Conservation (phyloP, 2,113 vertebrate genomes). For the Prolemur simus region DNA sequence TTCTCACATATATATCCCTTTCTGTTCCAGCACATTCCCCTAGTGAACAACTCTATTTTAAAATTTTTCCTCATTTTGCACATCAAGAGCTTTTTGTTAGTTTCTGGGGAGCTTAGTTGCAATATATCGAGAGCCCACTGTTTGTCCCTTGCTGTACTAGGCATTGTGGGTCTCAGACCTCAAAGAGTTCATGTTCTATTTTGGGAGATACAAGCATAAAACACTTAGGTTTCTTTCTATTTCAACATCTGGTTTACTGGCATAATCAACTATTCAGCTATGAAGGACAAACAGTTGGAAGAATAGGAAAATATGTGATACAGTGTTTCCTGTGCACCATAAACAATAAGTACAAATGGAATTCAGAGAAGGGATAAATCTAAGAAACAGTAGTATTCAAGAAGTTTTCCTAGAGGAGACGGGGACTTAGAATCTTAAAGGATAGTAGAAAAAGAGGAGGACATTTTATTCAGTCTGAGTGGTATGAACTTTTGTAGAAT, state of each 20-base stretch:
- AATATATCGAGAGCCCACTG: neutral
- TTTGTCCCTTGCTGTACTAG: neutral
- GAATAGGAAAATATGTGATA: constrained; percentile 48
- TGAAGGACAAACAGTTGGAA: constrained; percentile 58
- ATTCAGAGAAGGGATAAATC: constrained; percentile 49
- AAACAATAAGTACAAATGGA: constrained; percentile 36
- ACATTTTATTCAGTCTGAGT: neutral
- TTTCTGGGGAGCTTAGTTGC: neutral
- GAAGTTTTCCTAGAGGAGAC: constrained; percentile 9
- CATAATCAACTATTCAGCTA: constrained; percentile 14
- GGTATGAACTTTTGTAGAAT: neutral
- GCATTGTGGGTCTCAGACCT: neutral
- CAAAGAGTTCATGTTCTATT: constrained; percentile 24
- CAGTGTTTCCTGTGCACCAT: constrained; percentile 26
- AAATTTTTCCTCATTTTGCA: neutral
- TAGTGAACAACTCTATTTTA: neutral
- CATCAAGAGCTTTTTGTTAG: neutral
- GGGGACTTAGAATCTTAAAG: neutral
- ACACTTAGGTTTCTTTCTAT: constrained; percentile 9
- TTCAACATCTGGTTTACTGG: constrained; percentile 53
- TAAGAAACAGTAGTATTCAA: neutral
- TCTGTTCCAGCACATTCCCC: neutral
- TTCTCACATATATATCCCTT: neutral
- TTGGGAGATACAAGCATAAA: constrained; percentile 17
- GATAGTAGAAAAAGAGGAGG: neutral